A percentile compares a stretch with the other conserved stretches of the same genome.
Conservation (phyloP, 2,113 vertebrate species). For the Leptocoma aspasia region DNA sequence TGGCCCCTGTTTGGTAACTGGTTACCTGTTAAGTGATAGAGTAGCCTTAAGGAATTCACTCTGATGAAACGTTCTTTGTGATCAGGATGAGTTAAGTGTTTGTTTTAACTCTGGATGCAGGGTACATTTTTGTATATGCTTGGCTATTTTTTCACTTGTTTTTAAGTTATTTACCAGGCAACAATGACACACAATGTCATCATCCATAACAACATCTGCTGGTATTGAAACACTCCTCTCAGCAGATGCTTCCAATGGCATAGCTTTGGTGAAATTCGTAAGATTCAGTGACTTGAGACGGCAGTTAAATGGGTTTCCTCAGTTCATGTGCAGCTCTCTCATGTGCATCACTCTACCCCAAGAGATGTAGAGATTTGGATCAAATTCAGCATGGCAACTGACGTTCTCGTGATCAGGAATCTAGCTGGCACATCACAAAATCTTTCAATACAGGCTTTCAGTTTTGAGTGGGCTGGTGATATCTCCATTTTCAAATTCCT, state of each 20-base stretch:
- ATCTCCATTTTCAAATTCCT: background rate
- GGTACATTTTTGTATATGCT: background rate
- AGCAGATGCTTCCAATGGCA: background rate
- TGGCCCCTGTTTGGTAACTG: background rate
- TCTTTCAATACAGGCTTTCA: background rate
- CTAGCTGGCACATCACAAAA: background rate
- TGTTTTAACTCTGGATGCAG: background rate
- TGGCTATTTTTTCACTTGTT: background rate
- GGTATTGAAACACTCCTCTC: background rate
- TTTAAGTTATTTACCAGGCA: background rate
- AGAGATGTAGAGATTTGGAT: background rate
- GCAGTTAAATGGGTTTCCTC: background rate
- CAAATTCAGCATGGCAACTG: background rate
- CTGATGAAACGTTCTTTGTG: background rate
- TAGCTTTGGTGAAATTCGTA: background rate
- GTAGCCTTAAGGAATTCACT: background rate
- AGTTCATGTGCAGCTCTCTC: background rate
- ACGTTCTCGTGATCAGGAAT: background rate
- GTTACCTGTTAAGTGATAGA: background rate
- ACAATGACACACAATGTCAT: rapidly evolving
- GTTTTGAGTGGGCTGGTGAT: background rate
- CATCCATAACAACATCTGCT: background rate
- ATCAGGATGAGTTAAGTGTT: background rate
- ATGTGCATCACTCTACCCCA: background rate
- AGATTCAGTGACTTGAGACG: background rate